These are phyloP conservation scores for Cynocephalus volans DNA, from an alignment of 2,113 vertebrate species.

Conservation along the genomic window DNA sequence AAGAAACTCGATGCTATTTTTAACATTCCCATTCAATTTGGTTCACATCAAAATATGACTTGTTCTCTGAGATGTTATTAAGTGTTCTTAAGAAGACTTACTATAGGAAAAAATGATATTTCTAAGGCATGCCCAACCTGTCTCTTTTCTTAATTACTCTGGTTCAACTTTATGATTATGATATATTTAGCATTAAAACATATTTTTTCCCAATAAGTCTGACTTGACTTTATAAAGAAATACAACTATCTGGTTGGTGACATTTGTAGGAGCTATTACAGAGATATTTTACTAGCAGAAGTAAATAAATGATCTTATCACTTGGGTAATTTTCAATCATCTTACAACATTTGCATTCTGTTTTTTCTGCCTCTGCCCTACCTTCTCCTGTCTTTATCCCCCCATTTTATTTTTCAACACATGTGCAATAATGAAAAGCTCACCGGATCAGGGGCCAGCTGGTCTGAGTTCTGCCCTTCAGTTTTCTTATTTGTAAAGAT, in stretches of 20 bases:
- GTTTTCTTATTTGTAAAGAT: slow-evolving; percentile 24
- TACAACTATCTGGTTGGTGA: slow-evolving; percentile 14
- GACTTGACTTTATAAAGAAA: slow-evolving; percentile 38
- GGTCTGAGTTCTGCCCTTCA: background rate
- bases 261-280: background rate
- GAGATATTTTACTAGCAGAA: slow-evolving; percentile 54
- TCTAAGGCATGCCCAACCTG: background rate
- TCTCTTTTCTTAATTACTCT: slow-evolving; percentile 4
- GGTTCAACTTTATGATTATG: background rate
- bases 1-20: slow-evolving; percentile 19
- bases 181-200: background rate
- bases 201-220: background rate
- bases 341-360: background rate
- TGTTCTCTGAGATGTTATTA: background rate
- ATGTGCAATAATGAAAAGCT: background rate
- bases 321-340: slow-evolving; percentile 21
- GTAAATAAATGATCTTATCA: background rate
- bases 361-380: background rate
- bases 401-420: slow-evolving; percentile 34
- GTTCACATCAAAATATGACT: slow-evolving; percentile 40
- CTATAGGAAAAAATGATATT: background rate
- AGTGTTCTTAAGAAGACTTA: background rate
- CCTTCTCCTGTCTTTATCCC: background rate
- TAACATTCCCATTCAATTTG: background rate
- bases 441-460: background rate